A percentile compares a stretch with the other conserved stretches of the same genome.
phyloP scores from a whole-genome alignment of 1,140 invertebrate genomes.

The Rhopalosiphum padi region DNA sequence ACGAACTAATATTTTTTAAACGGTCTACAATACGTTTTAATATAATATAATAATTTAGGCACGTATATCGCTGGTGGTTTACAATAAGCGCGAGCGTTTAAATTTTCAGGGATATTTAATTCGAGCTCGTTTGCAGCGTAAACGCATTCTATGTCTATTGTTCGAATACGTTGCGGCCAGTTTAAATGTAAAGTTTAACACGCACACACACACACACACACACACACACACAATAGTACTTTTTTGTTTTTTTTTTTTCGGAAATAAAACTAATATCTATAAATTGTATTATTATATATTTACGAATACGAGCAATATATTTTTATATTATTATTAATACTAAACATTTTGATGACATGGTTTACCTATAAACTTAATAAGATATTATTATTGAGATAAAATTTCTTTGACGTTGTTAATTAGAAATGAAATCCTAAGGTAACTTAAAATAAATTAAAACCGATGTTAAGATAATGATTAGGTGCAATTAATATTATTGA shows the following conservation, averaged over 20 bases:
- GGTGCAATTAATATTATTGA: too few relatives aligned
- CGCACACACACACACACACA: neutral
- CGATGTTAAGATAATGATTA: neutral
- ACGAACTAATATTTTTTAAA: neutral
- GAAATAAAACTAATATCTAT: neutral
- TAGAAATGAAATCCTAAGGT: neutral
- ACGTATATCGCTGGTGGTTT: neutral
- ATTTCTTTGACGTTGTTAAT: neutral
- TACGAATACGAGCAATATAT: neutral
- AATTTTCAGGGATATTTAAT: neutral
- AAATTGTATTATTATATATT: neutral
- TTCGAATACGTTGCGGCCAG: neutral
- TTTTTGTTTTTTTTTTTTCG: neutral
- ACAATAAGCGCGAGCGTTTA: neutral
- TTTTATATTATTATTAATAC: neutral
- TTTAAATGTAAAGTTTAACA: neutral
- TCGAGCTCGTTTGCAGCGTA: neutral
- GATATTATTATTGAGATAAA: neutral
- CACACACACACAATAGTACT: neutral
- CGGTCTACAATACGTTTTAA: slow-evolving; percentile 11
- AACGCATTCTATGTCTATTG: neutral
- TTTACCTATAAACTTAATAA: neutral
- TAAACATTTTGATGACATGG: neutral
- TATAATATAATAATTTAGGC: neutral
- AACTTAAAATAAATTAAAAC: neutral